Percentiles rank a stretch among this genome's conserved stretches.
phyloP scores from a whole-genome alignment of 2,797 vertebrate species.

The Euphonia xanthogaster region DNA sequence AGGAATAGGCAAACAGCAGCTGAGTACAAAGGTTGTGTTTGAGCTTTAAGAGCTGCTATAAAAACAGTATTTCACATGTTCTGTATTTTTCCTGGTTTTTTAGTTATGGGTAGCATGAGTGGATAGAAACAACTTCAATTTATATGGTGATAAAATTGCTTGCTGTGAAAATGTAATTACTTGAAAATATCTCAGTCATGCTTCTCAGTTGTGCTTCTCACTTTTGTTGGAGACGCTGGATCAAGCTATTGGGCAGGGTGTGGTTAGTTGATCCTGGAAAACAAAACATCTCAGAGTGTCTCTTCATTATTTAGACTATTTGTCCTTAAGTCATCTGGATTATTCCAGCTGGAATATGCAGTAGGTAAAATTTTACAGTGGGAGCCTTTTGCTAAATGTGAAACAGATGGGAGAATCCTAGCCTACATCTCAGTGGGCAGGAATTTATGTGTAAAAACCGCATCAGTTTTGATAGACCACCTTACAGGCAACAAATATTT shows the following conservation, averaged over 20 bases:
- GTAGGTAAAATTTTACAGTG: neutral
- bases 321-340: neutral
- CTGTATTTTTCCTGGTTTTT: neutral
- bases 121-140: neutral
- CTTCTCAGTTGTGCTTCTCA: slow-evolving; percentile 19
- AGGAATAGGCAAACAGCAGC: neutral
- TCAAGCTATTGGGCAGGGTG: neutral
- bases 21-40: neutral
- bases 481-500: neutral
- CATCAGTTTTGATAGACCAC: neutral
- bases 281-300: neutral
- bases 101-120: neutral
- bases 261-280: neutral
- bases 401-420: neutral
- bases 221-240: neutral
- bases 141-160: neutral
- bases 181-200: neutral
- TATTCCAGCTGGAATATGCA: neutral
- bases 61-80: neutral
- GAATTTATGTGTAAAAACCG: neutral
- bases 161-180: slow-evolving; percentile 41
- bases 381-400: neutral
- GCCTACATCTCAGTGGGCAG: neutral
- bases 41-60: neutral
- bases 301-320: neutral